Evolutionary conservation across 2,888 invertebrate genomes (phyloP), one percentile per base, ranked within the genome.

Genomic region (Drosophila aldrichi): DNA sequence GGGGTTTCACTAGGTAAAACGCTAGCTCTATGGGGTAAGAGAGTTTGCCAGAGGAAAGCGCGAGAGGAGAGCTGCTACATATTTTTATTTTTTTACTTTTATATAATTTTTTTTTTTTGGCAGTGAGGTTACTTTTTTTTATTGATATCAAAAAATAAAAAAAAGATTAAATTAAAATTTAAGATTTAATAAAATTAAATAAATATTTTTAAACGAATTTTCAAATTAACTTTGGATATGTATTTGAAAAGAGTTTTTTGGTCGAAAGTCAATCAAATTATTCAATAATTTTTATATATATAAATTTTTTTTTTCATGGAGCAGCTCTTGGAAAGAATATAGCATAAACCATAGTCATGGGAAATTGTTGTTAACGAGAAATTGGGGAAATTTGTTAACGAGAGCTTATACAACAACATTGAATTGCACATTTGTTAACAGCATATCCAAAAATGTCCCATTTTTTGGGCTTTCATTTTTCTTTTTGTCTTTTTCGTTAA

Each of bases 341-440:
- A 32, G 48, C 29, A 18, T 12, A 12, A 70, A 74, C 54, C 65
- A 70, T 65, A 70, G 34, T 49, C 2, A 41, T 34, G 62, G 67
- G 16, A 40, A 59, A 46, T 59, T 48, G 29, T 48, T 68, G 48
- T 32, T 29, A 55, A 49, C 49, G 60, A 46, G 81, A 80, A 49
- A 12, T 32, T 48, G 12, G 20, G 51, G 32, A 20, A 63, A 48
- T 60, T 52, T 68, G 52, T 32, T 32, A 55, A 49, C 54, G 60
- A 46, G 81, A 80, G 75, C 79, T 81, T 67, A 78, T 74, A 72
- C 78, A 81, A 78, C 71, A 84, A 87, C 90, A 74, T 73, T 83
- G 38, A 70, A 64, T 70, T 78, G 46, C 48, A 65, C 44, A 57
- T 72, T 48, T 46, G 65, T 51, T 71, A 49, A 66, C 81, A 83